Base-by-base conservation (phyloP, 2,888 invertebrate species). In the Apeira syringaria region DNA sequence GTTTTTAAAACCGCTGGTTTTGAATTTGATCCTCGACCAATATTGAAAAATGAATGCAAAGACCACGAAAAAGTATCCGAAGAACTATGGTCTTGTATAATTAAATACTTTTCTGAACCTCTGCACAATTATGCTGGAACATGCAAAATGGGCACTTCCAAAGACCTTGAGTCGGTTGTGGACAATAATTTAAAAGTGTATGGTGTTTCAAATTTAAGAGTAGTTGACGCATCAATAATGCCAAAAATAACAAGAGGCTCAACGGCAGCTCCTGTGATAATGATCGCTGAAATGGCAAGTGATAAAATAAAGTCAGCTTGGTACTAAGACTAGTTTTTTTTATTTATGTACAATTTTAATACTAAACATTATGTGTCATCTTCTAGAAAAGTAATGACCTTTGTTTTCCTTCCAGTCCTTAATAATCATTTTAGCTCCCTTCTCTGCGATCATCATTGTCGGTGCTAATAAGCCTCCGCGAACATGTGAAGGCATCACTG, bases 261-360 rank as follows among this genome's bases (percentile, higher is more conserved):
- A 1, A 87, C 84, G 4, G 80, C 84, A 2, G 89, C 88, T 1
- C 82, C 89, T 17, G 86, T 89, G 12, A 76, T 88, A 49, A 89
- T 89, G 89, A 86, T 89, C 63, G 88, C 87, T 56, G 89, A 89
- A 78, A 89, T 86, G 68, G 87, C 76, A 1, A 86, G 87, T 66
- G 86, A 87, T 60, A 64, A 84, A 73, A 88, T 89, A 68, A 89
- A 88, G 83, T 77, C 73, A 13, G 64, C 61, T 61, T 89, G 89
- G 89, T 86, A 87, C 66, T 86, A 79, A 53, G 53, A 30, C 7
- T 18, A 26, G 13, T 26, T 35, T 26, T 48, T 47, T 57, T 79
- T 72, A 7, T 7, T 5, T 20, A 20, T 3, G 15, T 15, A 20
- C 17, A 17, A 17, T 17, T 72, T 77, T 70, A 50, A 37, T 20